Base-by-base conservation (phyloP, 2,888 invertebrate genomes). In the Aleiodes testaceus region DNA sequence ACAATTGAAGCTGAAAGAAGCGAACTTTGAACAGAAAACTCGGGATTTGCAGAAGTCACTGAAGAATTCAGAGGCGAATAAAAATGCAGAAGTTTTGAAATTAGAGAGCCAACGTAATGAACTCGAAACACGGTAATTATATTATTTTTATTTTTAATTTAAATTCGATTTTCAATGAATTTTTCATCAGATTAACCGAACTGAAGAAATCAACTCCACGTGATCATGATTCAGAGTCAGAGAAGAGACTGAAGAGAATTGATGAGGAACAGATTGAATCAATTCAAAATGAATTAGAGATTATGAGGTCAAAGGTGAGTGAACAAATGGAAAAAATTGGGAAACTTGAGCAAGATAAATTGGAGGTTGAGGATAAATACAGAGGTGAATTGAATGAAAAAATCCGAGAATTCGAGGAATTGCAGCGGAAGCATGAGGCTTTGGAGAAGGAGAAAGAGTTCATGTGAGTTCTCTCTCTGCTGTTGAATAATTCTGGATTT, bases 321-420 rank as follows among this genome's bases (percentile, higher is more conserved):
- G 84, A 84, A 5, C 86, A 88, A 1, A 89, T 88, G 73, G 88
- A 89, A 69, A 88, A 88, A 67, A 78, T 89, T 3, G 80, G 84
- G 0, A 87, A 88, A 72, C 84, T 89, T 74, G 85, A 88, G 53
- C 85, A 85, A 3, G 90, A 91, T 70, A 90, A 90, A 45, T 45
- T 45, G 45, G 22, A 44, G 4, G 18, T 61, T 53, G 67, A 53
- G 52, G 50, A 44, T 64, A 26, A 55, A 44, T 52, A 67, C 26
- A 36, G 9, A 42, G 5, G 5, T 5, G 5, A 59, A 16, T 16
- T 59, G 11, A 26, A 59, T 3, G 42, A 36, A 16, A 59, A 59
- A 42, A 36, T 16, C 1, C 5, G 2, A 16, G 36, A 36, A 42
- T 12, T 59, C 2, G 14, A 42, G 18, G 59, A 59, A 14, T 59